phyloP scores from a whole-genome alignment of 2,797 vertebrate species.

The Paguma larvata region DNA sequence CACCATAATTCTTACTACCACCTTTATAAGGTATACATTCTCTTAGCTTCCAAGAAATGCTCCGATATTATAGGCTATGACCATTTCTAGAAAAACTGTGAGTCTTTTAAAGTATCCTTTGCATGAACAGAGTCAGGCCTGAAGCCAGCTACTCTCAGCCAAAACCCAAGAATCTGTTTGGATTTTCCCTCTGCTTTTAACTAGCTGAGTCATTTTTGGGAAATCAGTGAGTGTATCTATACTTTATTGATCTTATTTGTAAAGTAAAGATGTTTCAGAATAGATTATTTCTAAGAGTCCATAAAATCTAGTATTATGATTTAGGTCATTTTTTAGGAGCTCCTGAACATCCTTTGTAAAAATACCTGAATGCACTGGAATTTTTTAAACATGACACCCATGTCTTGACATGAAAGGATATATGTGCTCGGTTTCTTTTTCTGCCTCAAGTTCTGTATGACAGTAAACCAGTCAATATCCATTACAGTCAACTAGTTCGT shows the following conservation, averaged over 20 bases:
- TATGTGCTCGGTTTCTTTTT: background rate
- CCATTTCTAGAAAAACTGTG: background rate
- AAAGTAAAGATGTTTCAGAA: constrained; percentile 34
- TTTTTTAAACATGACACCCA: background rate
- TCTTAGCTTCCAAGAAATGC: background rate
- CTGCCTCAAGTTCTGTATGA: background rate
- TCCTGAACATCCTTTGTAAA: background rate
- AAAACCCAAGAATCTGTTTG: background rate
- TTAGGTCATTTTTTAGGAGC: background rate
- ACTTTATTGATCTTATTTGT: background rate
- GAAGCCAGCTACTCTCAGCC: background rate
- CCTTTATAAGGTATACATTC: background rate
- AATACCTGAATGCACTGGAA: background rate
- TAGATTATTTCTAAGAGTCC: background rate
- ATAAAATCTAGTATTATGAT: background rate
- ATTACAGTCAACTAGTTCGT: background rate
- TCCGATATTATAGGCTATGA: background rate
- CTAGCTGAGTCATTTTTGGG: background rate
- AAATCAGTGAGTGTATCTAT: background rate
- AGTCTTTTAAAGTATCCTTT: background rate
- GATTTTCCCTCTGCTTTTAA: background rate
- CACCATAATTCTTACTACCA: background rate
- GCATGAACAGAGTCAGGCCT: background rate
- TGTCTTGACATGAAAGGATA: background rate
- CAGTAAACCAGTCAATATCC: background rate